phyloP scores from a whole-genome alignment of 2,797 vertebrate species.

The Melanotaenia maccullochi region DNA sequence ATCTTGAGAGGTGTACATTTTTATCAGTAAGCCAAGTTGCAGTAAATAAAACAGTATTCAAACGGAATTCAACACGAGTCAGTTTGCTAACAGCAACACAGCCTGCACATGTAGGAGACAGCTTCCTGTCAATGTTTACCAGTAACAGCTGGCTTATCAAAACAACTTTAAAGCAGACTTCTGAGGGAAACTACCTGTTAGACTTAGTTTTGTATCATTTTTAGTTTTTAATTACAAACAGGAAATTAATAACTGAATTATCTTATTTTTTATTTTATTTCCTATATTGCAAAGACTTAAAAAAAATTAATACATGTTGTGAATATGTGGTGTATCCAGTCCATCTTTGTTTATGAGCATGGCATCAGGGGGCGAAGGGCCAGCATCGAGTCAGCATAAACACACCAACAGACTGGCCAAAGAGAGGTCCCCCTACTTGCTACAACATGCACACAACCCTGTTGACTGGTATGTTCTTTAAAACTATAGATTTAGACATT shows the following conservation, averaged over 20 bases:
- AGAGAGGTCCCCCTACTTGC: conserved; percentile 91
- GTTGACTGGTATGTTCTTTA: conserved; percentile 90
- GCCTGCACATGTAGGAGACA: not conserved
- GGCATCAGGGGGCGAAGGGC: conserved; percentile 76
- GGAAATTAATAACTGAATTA: too few species aligned
- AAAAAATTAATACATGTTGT: not conserved
- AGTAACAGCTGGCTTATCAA: not conserved
- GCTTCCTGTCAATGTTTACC: not conserved
- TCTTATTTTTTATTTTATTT: too few species aligned
- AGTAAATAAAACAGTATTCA: not conserved
- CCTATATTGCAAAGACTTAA: not conserved
- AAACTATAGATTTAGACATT: not conserved
- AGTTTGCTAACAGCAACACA: not conserved
- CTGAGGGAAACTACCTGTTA: too few species aligned
- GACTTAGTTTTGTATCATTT: too few species aligned
- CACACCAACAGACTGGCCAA: conserved; percentile 86
- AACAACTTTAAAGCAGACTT: too few species aligned
- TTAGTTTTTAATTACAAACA: too few species aligned
- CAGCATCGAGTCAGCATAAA: conserved; percentile 39
- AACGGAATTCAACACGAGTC: not conserved
- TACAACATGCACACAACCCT: conserved; percentile 93
- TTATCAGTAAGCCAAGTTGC: not conserved
- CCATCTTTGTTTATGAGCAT: conserved; percentile 70
- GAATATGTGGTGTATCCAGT: conserved; percentile 32
- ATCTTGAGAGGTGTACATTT: fast-evolving